Base-by-base conservation (phyloP, 2,888 invertebrate species). In the Pristionchus exspectatus region DNA sequence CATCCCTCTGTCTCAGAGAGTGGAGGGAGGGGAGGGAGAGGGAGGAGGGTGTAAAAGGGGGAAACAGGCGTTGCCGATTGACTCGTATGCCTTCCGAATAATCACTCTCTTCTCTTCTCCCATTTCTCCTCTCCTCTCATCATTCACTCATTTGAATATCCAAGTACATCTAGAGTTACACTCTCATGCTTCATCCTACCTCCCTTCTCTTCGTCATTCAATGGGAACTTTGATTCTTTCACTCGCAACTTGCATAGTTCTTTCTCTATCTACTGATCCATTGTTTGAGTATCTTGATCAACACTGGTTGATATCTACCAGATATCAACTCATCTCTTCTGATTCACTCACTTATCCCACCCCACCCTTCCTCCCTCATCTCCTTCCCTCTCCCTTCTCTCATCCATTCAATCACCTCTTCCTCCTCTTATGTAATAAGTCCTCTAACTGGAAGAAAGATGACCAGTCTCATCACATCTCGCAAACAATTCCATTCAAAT, bases 31-130 rank as follows among this genome's bases (percentile, higher is more conserved):
- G 66, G 66, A 27, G 66, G 27, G 66, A 27, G 74, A 38, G 18
- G 74, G 74, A 74, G 74, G 27, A 27, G 74, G 74, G 74, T 74
- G 74, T 74, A 74, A 74, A 74, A 74, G 74, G 74, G 74, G 74
- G 74, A 74, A 74, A 74, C 74, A 74, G 74, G 74, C 74, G 74
- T 74, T 74, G 74, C 74, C 74, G 74, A 74, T 74, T 74, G 74
- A 74, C 74, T 74, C 33, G 33, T 66, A 74, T 74, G 74, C 30
- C 74, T 74, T 74, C 33, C n/a, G 74, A 74, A 74, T 74, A 74
- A 74, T 74, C 74, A 74, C 74, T 74, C 38, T 30, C 16, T 27
- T 69, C 69, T 69, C 69, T 24, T 69, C 30, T 33, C 74, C 38
- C 33, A 74, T 74, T 74, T 74, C 69, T 27, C 59, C 66, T 27